A percentile compares a stretch with the other conserved stretches of the same genome.
Conservation (phyloP, 2,113 vertebrate species). For the Dromaius novaehollandiae region DNA sequence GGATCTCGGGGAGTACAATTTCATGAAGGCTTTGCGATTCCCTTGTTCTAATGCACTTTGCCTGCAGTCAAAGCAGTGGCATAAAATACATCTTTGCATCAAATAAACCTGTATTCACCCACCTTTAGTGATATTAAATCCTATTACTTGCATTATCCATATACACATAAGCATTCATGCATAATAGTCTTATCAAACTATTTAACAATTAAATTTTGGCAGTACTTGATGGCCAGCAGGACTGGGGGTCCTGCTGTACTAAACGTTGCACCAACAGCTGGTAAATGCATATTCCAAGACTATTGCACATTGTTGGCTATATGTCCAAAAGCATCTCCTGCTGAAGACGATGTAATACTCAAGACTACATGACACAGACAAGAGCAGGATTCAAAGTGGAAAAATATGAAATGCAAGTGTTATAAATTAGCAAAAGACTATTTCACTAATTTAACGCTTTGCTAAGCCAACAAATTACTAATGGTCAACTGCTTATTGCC, state of each 20-base stretch:
- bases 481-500: background rate
- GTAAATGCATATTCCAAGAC: background rate
- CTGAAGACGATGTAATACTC: background rate
- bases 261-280: too few relatives aligned
- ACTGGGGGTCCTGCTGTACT: too few relatives aligned
- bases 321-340: background rate
- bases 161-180: too few relatives aligned
- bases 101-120: background rate
- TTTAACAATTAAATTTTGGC: too few relatives aligned
- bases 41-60: background rate
- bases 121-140: background rate
- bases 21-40: background rate
- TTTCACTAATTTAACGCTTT: background rate
- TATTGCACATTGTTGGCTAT: background rate
- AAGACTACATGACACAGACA: background rate
- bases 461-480: background rate
- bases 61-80: background rate
- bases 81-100: accelerated
- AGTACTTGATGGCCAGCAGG: too few relatives aligned
- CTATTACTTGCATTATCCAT: background rate
- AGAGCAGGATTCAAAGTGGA: background rate
- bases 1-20: background rate
- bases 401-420: background rate
- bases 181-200: too few relatives aligned
- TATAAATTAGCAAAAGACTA: background rate